Evolutionary conservation across 2,888 invertebrate genomes (phyloP).

Genomic region (Campoplex nolae): DNA sequence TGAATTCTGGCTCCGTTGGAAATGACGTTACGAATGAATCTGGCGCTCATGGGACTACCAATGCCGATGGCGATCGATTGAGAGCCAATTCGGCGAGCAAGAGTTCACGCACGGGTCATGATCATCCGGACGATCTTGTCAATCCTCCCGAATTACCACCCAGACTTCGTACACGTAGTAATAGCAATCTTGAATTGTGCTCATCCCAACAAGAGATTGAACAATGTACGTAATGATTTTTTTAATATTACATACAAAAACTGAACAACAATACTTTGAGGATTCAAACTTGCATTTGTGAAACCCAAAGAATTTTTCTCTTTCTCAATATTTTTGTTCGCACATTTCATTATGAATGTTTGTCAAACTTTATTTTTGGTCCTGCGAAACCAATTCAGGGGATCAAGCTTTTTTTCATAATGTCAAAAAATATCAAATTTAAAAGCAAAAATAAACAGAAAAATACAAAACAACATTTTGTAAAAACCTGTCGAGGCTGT

Average conservation of each 20-base stretch:
- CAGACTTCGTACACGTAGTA: slow-evolving; percentile 89
- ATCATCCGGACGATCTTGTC: slow-evolving; percentile 80
- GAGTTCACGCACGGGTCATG: slow-evolving; percentile 78
- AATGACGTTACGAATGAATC: slow-evolving; percentile 77
- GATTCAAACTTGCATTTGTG: background rate
- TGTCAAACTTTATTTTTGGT: background rate
- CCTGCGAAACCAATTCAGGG: background rate
- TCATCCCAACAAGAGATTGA: slow-evolving; percentile 84
- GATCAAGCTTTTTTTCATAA: background rate
- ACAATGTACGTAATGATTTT: slow-evolving; percentile 79
- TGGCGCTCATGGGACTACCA: slow-evolving; percentile 77
- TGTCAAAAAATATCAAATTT: background rate
- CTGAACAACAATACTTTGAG: background rate
- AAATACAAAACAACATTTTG: background rate
- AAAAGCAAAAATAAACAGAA: background rate
- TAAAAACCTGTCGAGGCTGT: background rate
- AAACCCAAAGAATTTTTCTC: too few species aligned
- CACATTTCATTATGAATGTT: too few species aligned
- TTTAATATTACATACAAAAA: background rate
- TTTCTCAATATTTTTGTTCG: too few species aligned
- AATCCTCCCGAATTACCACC: slow-evolving; percentile 93
- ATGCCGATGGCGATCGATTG: slow-evolving; percentile 78
- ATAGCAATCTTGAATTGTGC: slow-evolving; percentile 91
- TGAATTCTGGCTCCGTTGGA: slow-evolving; percentile 71
- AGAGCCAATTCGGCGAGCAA: slow-evolving; percentile 83